Evolutionary conservation across 2,797 vertebrate species (phyloP).

Genomic region (Sphaeramia orbicularis): DNA sequence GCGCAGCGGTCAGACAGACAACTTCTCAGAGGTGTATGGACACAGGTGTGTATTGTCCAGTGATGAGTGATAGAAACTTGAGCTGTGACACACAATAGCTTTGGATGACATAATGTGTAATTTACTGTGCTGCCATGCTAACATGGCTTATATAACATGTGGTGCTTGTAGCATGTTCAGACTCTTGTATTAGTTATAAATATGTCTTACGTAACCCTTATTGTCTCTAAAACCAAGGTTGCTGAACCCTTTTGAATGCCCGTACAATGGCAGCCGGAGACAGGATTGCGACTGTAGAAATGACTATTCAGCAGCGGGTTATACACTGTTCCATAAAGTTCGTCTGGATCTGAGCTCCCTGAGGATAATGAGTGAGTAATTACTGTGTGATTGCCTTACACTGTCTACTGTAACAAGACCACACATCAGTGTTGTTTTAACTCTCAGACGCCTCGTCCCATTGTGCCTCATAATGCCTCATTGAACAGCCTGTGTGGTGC

Average conservation of each 20-base stretch:
- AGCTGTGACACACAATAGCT: neutral
- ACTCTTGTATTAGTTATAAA: neutral
- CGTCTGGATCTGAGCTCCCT: constrained; percentile 91
- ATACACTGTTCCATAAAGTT: constrained; percentile 93
- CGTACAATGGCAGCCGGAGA: constrained; percentile 93
- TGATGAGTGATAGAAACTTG: neutral
- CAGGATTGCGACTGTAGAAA: constrained; percentile 91
- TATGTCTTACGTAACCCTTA: neutral
- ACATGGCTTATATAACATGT: neutral
- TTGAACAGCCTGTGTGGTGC: neutral
- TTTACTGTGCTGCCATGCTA: neutral
- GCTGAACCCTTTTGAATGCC: constrained; percentile 95
- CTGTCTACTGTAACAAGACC: constrained; percentile 59
- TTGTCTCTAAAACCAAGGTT: constrained; percentile 78
- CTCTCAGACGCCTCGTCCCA: constrained; percentile 25
- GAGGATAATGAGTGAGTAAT: constrained; percentile 92
- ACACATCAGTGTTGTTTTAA: constrained; percentile 69
- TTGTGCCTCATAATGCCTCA: constrained; percentile 10
- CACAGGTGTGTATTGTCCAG: constrained; percentile 84
- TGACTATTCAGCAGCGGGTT: constrained; percentile 92
- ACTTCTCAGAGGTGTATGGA: constrained; percentile 96
- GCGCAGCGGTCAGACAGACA: constrained; percentile 92
- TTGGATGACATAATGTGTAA: constrained; percentile 2
- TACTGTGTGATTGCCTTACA: constrained; percentile 46
- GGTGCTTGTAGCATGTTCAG: neutral